Percentiles rank a stretch among this genome's conserved stretches.
Evolutionary conservation across 2,113 vertebrate species (phyloP).

Genomic region (Xiphias gladius): DNA sequence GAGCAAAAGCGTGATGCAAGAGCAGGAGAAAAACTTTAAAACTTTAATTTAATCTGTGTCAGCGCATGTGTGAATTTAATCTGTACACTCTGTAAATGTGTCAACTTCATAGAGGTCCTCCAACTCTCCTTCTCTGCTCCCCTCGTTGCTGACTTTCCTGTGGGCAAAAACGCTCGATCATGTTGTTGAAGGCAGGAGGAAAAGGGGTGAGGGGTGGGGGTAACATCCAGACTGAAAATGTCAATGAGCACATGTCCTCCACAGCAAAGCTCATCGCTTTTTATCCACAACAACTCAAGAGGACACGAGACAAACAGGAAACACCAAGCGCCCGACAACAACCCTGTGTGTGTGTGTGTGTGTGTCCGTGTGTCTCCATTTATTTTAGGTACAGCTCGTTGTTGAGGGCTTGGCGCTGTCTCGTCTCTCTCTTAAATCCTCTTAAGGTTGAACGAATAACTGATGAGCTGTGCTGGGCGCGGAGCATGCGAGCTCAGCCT

Average conservation of each 20-base stretch:
- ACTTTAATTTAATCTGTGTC: constrained; percentile 2
- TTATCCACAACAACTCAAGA: constrained; percentile 32
- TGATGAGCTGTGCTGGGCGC: constrained; percentile 32
- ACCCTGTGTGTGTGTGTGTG: neutral
- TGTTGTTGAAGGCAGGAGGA: constrained; percentile 13
- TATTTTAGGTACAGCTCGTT: constrained; percentile 49
- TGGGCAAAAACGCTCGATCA: constrained; percentile 39
- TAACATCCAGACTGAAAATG: constrained; percentile 46
- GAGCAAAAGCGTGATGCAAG: neutral
- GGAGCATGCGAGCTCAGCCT: constrained; percentile 42
- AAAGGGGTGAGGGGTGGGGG: neutral
- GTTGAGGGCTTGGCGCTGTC: constrained; percentile 41
- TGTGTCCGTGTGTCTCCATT: neutral
- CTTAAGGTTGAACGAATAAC: constrained; percentile 61
- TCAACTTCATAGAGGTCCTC: constrained; percentile 85
- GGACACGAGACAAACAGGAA: constrained; percentile 20
- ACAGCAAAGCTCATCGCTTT: constrained; percentile 54
- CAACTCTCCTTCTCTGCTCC: constrained; percentile 83
- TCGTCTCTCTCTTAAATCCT: constrained; percentile 59
- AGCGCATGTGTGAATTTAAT: constrained; percentile 31
- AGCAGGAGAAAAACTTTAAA: too few relatives aligned
- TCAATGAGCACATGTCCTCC: constrained; percentile 22
- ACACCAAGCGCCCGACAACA: constrained; percentile 31
- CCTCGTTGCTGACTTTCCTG: constrained; percentile 78
- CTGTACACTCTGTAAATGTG: constrained; percentile 58